Evolutionary conservation across 2,888 invertebrate genomes (phyloP), one percentile per base, ranked within the genome.

Genomic region (Blomia tropicalis): DNA sequence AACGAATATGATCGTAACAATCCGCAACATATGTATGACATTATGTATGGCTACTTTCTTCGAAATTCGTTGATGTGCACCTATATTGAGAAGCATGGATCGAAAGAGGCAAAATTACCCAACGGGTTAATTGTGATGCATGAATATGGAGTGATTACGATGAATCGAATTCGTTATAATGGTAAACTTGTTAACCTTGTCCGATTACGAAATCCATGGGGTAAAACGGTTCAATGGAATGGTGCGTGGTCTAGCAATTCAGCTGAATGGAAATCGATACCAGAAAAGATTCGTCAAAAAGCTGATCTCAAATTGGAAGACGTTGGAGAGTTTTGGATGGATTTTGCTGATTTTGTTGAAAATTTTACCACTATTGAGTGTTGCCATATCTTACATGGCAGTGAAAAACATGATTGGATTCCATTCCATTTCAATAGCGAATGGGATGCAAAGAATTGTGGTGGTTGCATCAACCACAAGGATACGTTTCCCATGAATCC

Each of bases 271-370:
- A n/a, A 7, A 7, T 47, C 51, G 7, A 27, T 47, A 7, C 7
- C 7, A 11, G 51, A 22, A 11, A n/a, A 47, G 51, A 27, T 47
- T 22, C 7, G n/a, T 7, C 5, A 19, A 7, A 7, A 47, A 27
- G n/a, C n/a, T 47, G 51, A n/a, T 11, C 51, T 47, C 23, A 47
- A 47, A 27, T 25, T 14, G 22, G 22, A 25, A 7, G 22, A 47
- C 22, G 51, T 11, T 11, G 51, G 51, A 7, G 51, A 47, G 22
- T 47, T 47, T 47, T 47, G 51, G 51, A 47, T 47, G 51, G 14
- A 7, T 27, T 47, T 25, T n/a, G 27, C 7, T 11, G 23, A 47
- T n/a, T 47, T 47, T 27, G n/a, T 47, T 27, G 22, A 47, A n/a
- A 22, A 47, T 27, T 47, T 47, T 19, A 47, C 7, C 51, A n/a